Evolutionary conservation across 2,113 vertebrate genomes (phyloP), one percentile per base, ranked within the genome.

Genomic region (Thamnophis sirtalis): DNA sequence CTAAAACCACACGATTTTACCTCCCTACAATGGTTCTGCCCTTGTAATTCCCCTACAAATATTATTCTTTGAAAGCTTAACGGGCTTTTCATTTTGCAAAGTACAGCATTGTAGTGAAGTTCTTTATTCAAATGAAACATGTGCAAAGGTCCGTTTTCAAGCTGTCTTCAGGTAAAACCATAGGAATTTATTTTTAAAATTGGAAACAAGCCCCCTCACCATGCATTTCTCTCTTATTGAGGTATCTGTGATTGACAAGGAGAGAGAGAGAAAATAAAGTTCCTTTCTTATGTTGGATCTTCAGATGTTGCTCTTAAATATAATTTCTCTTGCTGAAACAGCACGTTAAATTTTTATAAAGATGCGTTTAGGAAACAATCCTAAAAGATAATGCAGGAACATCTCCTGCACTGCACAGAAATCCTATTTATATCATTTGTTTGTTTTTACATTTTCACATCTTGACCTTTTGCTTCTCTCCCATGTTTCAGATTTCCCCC

Each of bases 311-410:
- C 94, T 90, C 97, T 98, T 97, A 95, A 97, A 98, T 97, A 98
- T 97, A 98, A 97, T 98, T 98, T 98, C 97, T 97, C 98, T 98
- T 97, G 97, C 97, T 97, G 95, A 97, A 97, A 97, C 90, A 98
- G 98, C 98, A 98, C 97, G 97, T 97, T 94, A 95, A 96, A 94
- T 97, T 98, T 97, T 97, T 98, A 98, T 97, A 98, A 98, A 98
- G 97, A 97, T 97, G 97, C 95, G 96, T 97, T 98, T 97, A 97
- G 98, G 98, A 98, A 96, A 98, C 96, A 98, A 97, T 97, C 97
- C 98, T 98, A 98, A 98, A 98, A 98, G 97, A 98, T 97, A 98
- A 97, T 96, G 97, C 97, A 98, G 98, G 97, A 97, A 96, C 87
- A 68, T 91, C 95, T 96, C 97, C 97, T 98, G 98, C 98, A 93